Evolutionary conservation across 2,888 invertebrate species (phyloP).

Genomic region (Tromatobia lineatoria): DNA sequence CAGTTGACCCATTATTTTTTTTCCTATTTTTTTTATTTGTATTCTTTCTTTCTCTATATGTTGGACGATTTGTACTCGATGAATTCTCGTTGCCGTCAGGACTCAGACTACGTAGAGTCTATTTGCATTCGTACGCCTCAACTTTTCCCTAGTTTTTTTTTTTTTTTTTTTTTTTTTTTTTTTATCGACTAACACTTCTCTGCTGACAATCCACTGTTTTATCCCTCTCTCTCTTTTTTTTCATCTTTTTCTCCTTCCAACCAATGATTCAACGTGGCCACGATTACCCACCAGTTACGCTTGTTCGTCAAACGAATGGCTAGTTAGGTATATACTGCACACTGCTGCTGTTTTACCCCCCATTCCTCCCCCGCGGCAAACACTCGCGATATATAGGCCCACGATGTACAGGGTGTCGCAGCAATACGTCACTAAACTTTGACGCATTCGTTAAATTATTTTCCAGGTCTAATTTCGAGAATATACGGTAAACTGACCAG

Average conservation of each 20-base stretch:
- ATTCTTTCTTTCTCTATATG: slow-evolving; percentile 15
- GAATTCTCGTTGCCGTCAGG: slow-evolving; percentile 30
- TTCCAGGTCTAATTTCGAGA: too few relatives aligned
- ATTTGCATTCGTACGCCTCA: neutral
- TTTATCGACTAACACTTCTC: neutral
- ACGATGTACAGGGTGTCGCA: slow-evolving; percentile 4
- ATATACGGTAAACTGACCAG: too few relatives aligned
- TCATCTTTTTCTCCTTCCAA: slow-evolving; percentile 9
- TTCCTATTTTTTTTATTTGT: slow-evolving; percentile 10
- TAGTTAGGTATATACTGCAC: slow-evolving; percentile 41
- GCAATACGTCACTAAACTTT: neutral
- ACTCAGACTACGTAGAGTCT: slow-evolving; percentile 10
- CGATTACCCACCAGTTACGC: slow-evolving; percentile 49
- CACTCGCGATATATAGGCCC: neutral
- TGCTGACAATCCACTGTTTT: slow-evolving; percentile 5
- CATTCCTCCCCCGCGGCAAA: neutral
- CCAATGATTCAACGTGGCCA: slow-evolving; percentile 41
- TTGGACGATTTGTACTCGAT: slow-evolving; percentile 38
- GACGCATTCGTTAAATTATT: neutral
- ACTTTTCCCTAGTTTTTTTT: too few relatives aligned
- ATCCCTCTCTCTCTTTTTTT: slow-evolving; percentile 2
- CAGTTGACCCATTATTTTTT: neutral
- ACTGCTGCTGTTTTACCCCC: neutral
- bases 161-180: too few relatives aligned
- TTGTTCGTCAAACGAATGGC: slow-evolving; percentile 50